phyloP scores from a whole-genome alignment of 2,888 invertebrate species.

The Ditula angustiorana region DNA sequence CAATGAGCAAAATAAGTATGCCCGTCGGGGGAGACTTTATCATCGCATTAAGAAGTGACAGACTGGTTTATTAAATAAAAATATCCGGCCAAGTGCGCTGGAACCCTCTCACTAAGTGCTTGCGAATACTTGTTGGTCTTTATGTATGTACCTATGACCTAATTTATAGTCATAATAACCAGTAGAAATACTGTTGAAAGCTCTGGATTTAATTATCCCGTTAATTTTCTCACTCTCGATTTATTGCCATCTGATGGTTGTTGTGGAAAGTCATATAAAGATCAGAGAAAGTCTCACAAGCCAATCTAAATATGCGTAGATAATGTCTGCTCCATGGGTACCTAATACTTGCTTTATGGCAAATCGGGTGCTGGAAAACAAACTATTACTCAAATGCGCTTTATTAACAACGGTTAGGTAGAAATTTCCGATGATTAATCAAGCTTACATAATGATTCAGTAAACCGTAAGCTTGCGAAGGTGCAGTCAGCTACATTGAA shows the following conservation, averaged over 20 bases:
- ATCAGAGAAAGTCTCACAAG: too few species aligned
- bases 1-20: slow-evolving; percentile 21
- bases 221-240: too few species aligned
- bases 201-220: too few species aligned
- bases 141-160: not conserved
- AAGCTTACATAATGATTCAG: not conserved
- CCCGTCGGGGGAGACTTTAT: slow-evolving; percentile 15
- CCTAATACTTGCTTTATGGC: too few species aligned
- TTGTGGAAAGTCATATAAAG: too few species aligned
- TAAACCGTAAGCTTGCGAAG: not conserved
- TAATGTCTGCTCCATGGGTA: too few species aligned
- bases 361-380: too few species aligned
- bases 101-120: slow-evolving; percentile 10
- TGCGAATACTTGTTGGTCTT: slow-evolving; percentile 3
- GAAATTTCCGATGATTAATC: not conserved
- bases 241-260: too few species aligned
- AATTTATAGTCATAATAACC: slow-evolving; percentile 6
- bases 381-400: too few species aligned
- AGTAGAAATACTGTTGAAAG: too few species aligned
- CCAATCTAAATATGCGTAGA: too few species aligned
- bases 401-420: not conserved
- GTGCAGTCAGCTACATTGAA: not conserved
- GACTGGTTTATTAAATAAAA: slow-evolving; percentile 26
- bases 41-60: slow-evolving; percentile 11
- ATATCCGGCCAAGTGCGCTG: slow-evolving; percentile 27